These are phyloP conservation scores for Gymnodraco acuticeps DNA, from an alignment of 2,797 vertebrate species.

Conservation along the genomic window DNA sequence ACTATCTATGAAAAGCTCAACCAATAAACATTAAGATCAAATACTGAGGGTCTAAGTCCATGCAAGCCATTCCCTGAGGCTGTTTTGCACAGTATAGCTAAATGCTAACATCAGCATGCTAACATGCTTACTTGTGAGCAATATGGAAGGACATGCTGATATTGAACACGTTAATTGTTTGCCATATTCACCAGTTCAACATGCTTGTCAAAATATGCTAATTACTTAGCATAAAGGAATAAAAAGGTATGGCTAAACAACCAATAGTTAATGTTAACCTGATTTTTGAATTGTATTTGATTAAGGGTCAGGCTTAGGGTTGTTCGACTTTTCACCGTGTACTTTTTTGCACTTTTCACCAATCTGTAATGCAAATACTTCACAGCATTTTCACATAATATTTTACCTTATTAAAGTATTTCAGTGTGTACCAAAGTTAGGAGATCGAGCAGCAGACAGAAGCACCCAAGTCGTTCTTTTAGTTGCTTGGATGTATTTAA, in stretches of 20 bases:
- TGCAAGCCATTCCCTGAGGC: not conserved
- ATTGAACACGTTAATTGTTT: not conserved
- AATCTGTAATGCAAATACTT: not conserved
- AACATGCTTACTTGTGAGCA: not conserved
- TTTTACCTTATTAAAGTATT: not conserved
- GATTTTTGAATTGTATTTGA: not conserved
- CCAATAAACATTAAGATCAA: not conserved
- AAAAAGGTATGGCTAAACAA: not conserved
- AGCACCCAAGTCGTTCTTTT: too few species aligned
- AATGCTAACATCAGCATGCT: not conserved
- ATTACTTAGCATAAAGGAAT: not conserved
- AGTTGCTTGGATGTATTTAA: not conserved
- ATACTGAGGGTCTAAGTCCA: not conserved
- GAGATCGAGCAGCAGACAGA: not conserved
- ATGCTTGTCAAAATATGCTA: not conserved
- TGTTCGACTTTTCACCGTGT: too few species aligned
- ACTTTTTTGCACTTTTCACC: too few species aligned
- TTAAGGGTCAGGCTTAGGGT: too few species aligned
- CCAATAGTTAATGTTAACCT: not conserved
- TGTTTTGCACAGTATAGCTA: not conserved
- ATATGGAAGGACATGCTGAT: not conserved
- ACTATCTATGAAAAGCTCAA: constrained; percentile 1
- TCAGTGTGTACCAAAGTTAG: not conserved
- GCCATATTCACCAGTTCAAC: not conserved
- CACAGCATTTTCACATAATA: not conserved